Percentiles rank a stretch among this genome's conserved stretches.
Evolutionary conservation across 2,888 invertebrate species (phyloP).

Genomic region (Suillia variegata): DNA sequence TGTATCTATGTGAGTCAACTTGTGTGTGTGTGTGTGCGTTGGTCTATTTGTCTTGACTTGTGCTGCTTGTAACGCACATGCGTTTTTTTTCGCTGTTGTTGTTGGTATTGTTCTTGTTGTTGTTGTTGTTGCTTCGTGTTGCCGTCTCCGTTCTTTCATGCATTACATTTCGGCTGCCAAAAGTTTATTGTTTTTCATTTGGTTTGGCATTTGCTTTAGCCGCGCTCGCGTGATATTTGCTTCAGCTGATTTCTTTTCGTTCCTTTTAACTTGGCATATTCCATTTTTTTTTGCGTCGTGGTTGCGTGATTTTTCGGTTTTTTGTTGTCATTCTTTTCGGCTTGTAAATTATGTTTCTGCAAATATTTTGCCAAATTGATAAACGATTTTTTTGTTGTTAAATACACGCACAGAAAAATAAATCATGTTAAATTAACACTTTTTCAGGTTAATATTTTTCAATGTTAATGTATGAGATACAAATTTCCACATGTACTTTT

Average conservation of each 20-base stretch:
- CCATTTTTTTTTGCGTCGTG: neutral
- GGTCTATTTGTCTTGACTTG: neutral
- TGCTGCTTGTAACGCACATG: constrained; percentile 2
- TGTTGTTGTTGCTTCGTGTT: neutral
- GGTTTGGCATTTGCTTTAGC: constrained; percentile 1
- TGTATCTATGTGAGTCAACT: neutral
- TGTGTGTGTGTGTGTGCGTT: neutral
- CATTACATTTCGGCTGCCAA: neutral
- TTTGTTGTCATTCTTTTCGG: neutral
- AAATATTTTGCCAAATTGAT: neutral
- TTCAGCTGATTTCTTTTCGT: too few relatives aligned
- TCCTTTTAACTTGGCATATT: too few relatives aligned
- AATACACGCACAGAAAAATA: too few relatives aligned
- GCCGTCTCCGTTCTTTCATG: neutral
- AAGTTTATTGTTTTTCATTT: constrained; percentile 6
- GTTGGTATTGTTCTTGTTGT: neutral
- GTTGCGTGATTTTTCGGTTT: neutral
- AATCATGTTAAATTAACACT: too few relatives aligned
- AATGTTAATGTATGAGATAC: too few relatives aligned
- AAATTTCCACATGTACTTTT: too few relatives aligned
- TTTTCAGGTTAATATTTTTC: too few relatives aligned
- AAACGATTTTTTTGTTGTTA: neutral
- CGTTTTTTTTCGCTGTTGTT: neutral
- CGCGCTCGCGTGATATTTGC: neutral
- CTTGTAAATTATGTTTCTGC: neutral